These are phyloP conservation scores for Cyrtonyx montezumae DNA, from an alignment of 2,113 vertebrate genomes.

Conservation along the genomic window DNA sequence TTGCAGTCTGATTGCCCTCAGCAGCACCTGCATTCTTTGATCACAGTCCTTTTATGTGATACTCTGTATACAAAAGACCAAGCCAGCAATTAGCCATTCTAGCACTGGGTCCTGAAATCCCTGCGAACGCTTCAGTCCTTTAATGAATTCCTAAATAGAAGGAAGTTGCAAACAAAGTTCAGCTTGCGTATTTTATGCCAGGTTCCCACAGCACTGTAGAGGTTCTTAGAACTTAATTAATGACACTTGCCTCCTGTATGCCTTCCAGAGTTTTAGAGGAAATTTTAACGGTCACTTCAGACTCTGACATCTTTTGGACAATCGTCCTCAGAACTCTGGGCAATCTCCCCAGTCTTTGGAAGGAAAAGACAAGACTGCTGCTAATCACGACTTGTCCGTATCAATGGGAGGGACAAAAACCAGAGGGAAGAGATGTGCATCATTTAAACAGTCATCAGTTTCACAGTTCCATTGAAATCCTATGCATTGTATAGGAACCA, in stretches of 20 bases:
- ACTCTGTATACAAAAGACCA: slow-evolving; percentile 48
- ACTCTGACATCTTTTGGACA: slow-evolving; percentile 64
- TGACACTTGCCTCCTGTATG: slow-evolving; percentile 74
- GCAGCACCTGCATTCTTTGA: slow-evolving; percentile 71
- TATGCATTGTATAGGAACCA: slow-evolving; percentile 33
- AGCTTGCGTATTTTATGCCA: slow-evolving; percentile 60
- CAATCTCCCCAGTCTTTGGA: slow-evolving; percentile 54
- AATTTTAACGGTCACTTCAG: slow-evolving; percentile 74
- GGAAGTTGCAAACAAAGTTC: slow-evolving; percentile 69
- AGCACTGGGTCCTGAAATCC: slow-evolving; percentile 45
- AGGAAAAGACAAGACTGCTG: slow-evolving; percentile 28
- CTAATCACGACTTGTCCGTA: slow-evolving; percentile 37
- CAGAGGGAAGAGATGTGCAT: neutral
- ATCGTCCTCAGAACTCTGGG: slow-evolving; percentile 58
- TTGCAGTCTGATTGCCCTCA: slow-evolving; percentile 47
- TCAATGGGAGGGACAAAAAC: neutral
- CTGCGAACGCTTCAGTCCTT: slow-evolving; percentile 36
- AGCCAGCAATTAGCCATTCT: slow-evolving; percentile 67
- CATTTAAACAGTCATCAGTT: slow-evolving; percentile 1
- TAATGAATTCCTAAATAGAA: slow-evolving; percentile 67
- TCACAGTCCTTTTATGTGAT: slow-evolving; percentile 67
- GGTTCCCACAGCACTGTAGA: slow-evolving; percentile 77
- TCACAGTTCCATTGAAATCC: neutral
- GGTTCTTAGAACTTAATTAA: slow-evolving; percentile 77
- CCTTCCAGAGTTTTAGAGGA: slow-evolving; percentile 68